phyloP scores from a whole-genome alignment of 2,888 invertebrate species.

The Xylota sylvarum region DNA sequence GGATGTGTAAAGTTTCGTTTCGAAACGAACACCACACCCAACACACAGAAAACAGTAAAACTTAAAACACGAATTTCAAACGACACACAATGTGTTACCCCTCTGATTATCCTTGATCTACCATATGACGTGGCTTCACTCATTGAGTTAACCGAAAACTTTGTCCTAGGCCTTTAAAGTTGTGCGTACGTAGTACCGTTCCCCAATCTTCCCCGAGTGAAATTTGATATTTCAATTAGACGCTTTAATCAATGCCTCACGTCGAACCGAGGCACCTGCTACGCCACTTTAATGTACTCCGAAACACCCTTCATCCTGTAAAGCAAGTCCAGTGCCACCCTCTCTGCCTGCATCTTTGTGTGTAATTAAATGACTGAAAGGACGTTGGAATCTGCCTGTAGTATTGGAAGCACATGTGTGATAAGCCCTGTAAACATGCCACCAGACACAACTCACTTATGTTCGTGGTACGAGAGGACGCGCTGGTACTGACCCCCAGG shows the following conservation, averaged over 20 bases:
- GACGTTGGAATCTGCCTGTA: constrained; percentile 45
- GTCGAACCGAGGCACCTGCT: constrained; percentile 73
- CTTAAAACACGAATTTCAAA: constrained; percentile 68
- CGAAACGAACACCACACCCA: constrained; percentile 37
- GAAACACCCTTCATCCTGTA: constrained; percentile 46
- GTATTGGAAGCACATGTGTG: constrained; percentile 73
- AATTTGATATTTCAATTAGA: constrained; percentile 77
- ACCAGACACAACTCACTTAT: constrained; percentile 72
- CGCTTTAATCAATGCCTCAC: constrained; percentile 77
- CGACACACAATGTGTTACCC: constrained; percentile 63
- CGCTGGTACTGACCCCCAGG: constrained; percentile 57
- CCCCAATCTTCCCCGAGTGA: constrained; percentile 27
- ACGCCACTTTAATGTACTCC: constrained; percentile 75
- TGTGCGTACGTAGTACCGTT: constrained; percentile 51
- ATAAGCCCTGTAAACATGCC: constrained; percentile 77
- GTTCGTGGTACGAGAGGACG: constrained; percentile 36
- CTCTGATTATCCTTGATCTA: constrained; percentile 73
- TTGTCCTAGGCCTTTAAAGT: constrained; percentile 67
- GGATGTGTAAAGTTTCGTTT: constrained; percentile 67
- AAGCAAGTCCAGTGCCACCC: constrained; percentile 2
- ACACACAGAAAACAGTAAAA: constrained; percentile 32
- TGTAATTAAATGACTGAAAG: constrained; percentile 73
- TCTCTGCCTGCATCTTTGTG: constrained; percentile 53
- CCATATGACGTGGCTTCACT: constrained; percentile 65
- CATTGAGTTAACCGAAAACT: constrained; percentile 75